Conservation (phyloP, 2,888 invertebrate genomes). For the Hemicrepidius hirtus region DNA sequence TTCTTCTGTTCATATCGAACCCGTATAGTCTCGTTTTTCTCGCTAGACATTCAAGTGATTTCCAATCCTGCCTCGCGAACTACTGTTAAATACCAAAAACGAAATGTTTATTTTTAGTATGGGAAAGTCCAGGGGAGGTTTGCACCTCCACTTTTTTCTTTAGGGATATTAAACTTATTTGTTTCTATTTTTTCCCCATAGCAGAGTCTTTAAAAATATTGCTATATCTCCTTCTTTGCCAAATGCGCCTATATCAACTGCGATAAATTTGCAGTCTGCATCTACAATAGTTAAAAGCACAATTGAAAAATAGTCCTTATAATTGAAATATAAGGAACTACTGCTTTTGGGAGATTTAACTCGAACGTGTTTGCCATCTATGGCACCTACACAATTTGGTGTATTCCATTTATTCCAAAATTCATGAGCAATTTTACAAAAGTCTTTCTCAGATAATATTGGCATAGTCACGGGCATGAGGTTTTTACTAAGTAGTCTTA, state of each 20-base stretch:
- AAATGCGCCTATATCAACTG: not conserved
- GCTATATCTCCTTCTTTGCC: not conserved
- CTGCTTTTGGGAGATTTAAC: not conserved
- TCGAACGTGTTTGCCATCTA: conserved; percentile 5
- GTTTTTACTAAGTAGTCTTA: not conserved
- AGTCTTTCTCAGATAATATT: not conserved
- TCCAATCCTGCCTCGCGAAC: no score
- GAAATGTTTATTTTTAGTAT: no score
- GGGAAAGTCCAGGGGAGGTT: no score
- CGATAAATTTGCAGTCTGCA: not conserved
- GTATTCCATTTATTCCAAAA: no score
- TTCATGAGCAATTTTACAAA: no score
- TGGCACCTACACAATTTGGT: not conserved
- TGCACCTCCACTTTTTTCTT: no score
- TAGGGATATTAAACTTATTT: not conserved
- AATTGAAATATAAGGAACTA: not conserved
- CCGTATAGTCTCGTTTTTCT: no score
- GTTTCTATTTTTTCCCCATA: not conserved
- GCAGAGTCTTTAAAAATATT: conserved; percentile 1
- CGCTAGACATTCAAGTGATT: no score
- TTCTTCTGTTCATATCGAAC: no score
- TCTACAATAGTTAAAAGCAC: no score
- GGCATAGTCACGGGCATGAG: not conserved
- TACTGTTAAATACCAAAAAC: no score
- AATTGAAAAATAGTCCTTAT: no score